Percentiles rank a stretch among this genome's conserved stretches.
phyloP scores from a whole-genome alignment of 2,797 vertebrate genomes.

The Ptychobarbus kaznakovi region DNA sequence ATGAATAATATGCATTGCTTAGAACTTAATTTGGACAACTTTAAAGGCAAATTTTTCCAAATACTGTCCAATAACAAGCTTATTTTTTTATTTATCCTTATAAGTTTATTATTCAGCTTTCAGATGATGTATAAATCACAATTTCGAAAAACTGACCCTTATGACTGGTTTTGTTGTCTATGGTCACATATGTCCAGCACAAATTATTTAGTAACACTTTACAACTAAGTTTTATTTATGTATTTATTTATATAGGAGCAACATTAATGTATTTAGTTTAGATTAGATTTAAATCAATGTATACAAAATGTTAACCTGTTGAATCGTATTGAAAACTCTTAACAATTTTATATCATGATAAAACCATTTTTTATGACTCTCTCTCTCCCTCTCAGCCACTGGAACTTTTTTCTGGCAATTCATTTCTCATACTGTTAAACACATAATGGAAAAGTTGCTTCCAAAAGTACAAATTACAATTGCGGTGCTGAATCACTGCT shows the following conservation, averaged over 20 bases:
- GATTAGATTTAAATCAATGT: too few relatives aligned
- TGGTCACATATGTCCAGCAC: not conserved
- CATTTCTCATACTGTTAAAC: not conserved
- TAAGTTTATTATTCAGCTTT: too few relatives aligned
- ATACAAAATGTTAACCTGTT: not conserved
- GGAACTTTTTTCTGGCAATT: not conserved
- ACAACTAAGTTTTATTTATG: not conserved
- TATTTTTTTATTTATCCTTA: too few relatives aligned
- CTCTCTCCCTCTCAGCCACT: not conserved
- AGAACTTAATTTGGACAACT: too few relatives aligned
- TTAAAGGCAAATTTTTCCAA: too few relatives aligned
- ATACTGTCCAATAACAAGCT: too few relatives aligned
- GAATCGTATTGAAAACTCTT: not conserved
- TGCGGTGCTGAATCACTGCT: not conserved
- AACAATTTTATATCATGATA: not conserved
- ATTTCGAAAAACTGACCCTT: too few relatives aligned
- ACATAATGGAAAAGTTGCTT: not conserved
- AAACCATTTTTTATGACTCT: not conserved
- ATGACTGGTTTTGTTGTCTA: too few relatives aligned
- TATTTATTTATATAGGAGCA: not conserved
- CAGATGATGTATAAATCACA: too few relatives aligned
- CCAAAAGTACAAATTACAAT: not conserved
- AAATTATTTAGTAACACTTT: not conserved
- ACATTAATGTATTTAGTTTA: not conserved
- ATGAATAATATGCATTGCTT: too few relatives aligned